Evolutionary conservation across 2,113 vertebrate species (phyloP).

Genomic region (Tetrax tetrax): DNA sequence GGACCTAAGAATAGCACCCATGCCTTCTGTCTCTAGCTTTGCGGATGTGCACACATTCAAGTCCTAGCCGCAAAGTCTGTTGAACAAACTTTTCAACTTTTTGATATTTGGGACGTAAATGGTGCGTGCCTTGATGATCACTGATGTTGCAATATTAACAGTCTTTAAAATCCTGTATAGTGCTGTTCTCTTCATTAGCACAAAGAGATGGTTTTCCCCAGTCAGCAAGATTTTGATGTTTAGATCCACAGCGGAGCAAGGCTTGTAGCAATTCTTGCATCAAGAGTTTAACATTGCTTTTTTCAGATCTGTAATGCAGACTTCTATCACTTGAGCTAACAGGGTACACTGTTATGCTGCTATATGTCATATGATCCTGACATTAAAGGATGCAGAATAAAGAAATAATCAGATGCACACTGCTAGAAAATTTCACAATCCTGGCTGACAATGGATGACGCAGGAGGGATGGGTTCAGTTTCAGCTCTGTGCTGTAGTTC

Average conservation of each 20-base stretch:
- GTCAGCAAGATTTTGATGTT: not conserved
- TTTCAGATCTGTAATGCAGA: not conserved
- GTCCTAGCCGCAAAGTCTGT: not conserved
- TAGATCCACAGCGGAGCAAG: not conserved
- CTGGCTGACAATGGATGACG: not conserved
- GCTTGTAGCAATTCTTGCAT: not conserved
- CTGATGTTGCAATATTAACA: not conserved
- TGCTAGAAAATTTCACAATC: not conserved
- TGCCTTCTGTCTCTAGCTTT: not conserved
- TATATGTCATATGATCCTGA: not conserved
- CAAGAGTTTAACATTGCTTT: not conserved
- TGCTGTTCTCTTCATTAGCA: not conserved
- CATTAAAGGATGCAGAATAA: slow-evolving; percentile 11
- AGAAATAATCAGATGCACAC: not conserved
- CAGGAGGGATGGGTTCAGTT: not conserved
- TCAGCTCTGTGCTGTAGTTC: not conserved
- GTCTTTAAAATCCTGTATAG: not conserved
- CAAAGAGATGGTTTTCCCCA: not conserved
- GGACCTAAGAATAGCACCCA: not conserved
- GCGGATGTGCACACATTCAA: not conserved
- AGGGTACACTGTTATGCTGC: not conserved
- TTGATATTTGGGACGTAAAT: not conserved
- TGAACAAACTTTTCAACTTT: not conserved
- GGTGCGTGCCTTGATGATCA: not conserved
- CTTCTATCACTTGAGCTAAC: not conserved